Conservation (phyloP, 1,140 invertebrate genomes). For the Heterodera schachtii region DNA sequence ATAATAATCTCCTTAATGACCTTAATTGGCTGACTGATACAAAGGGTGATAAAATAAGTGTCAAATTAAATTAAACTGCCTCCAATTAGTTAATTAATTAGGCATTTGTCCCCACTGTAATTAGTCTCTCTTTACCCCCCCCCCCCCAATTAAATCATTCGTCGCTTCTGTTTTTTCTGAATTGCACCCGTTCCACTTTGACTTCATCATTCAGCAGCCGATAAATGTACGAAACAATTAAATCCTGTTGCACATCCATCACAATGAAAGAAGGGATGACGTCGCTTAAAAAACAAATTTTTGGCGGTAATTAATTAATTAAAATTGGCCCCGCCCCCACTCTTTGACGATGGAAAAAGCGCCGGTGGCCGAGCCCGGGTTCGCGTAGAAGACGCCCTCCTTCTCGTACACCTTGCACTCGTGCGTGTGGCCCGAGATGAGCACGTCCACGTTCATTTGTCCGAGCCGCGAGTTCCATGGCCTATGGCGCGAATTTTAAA, state of each 20-base stretch:
- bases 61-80: no score
- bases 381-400: slow-evolving; percentile 98
- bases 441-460: slow-evolving; percentile 97
- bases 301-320: slow-evolving; percentile 43
- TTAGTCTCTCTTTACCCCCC: no score
- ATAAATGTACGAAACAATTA: slow-evolving; percentile 97
- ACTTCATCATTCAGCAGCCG: slow-evolving; percentile 95
- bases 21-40: no score
- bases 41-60: no score
- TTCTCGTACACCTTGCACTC: slow-evolving; percentile 98
- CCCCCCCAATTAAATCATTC: slow-evolving; percentile 18
- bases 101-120: no score
- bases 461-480: slow-evolving; percentile 84
- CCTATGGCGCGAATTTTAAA: slow-evolving; percentile 29
- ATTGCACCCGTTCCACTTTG: slow-evolving; percentile 97
- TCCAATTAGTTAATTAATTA: no score
- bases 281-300: slow-evolving; percentile 72
- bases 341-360: slow-evolving; percentile 73
- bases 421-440: slow-evolving; percentile 98
- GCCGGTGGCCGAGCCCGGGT: slow-evolving; percentile 97
- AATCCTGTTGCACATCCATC: slow-evolving; percentile 97
- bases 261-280: slow-evolving; percentile 94
- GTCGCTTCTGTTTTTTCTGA: slow-evolving; percentile 46
- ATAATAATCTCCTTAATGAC: no score
- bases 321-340: slow-evolving; percentile 27